A percentile compares a stretch with the other conserved stretches of the same genome.
Evolutionary conservation across 2,113 vertebrate genomes (phyloP).

Genomic region (Glaucidium brasilianum): DNA sequence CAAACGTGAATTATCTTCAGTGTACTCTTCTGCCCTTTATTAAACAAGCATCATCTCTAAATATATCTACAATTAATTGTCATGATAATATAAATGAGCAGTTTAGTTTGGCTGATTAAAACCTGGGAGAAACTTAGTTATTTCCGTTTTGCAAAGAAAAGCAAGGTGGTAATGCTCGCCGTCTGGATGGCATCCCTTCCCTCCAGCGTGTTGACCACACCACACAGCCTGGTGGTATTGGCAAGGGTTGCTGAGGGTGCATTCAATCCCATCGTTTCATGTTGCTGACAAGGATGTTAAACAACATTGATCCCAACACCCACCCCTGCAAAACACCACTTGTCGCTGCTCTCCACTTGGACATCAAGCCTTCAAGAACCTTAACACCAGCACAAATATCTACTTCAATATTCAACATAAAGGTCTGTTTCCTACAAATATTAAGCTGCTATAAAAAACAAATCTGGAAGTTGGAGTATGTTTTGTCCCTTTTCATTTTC

Average conservation of each 20-base stretch:
- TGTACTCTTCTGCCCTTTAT: background rate
- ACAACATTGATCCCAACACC: no score
- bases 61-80: background rate
- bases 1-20: background rate
- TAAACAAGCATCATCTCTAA: background rate
- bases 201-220: no score
- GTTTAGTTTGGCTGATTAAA: slow-evolving; percentile 14
- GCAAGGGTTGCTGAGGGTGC: no score
- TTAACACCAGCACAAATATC: background rate
- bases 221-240: no score
- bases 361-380: no score
- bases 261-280: no score
- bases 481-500: background rate
- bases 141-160: background rate
- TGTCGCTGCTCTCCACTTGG: no score
- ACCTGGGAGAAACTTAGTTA: background rate
- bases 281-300: no score
- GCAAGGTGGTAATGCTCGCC: background rate
- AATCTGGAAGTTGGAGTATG: background rate
- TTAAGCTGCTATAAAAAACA: background rate
- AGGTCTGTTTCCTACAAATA: background rate
- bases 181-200: no score
- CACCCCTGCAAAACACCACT: no score
- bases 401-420: background rate
- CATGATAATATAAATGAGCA: background rate